phyloP scores from a whole-genome alignment of 2,888 invertebrate species.

The Baronia brevicornis region DNA sequence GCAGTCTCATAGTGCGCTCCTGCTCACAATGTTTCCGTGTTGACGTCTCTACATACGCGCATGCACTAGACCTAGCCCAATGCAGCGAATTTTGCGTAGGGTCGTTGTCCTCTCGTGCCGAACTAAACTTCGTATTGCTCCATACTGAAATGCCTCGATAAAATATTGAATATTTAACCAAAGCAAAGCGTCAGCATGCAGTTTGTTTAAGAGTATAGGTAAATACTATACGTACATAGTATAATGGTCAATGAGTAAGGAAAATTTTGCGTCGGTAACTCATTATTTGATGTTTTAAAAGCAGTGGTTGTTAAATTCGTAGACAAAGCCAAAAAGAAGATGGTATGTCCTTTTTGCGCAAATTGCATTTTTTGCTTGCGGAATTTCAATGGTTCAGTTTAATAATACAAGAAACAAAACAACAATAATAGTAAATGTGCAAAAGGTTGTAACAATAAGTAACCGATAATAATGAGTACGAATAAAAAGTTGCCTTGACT shows the following conservation, averaged over 20 bases:
- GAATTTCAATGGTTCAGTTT: constrained; percentile 30
- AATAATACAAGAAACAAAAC: constrained; percentile 15
- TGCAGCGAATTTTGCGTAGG: constrained; percentile 77
- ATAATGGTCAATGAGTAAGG: too few species aligned
- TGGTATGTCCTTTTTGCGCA: constrained; percentile 64
- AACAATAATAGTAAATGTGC: constrained; percentile 32
- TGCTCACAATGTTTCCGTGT: constrained; percentile 59
- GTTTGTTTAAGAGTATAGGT: too few species aligned
- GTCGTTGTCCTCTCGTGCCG: constrained; percentile 58
- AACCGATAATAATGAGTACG: constrained; percentile 19
- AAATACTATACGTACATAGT: too few species aligned
- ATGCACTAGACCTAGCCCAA: constrained; percentile 75
- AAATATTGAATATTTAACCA: constrained; percentile 32
- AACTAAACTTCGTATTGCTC: constrained; percentile 22
- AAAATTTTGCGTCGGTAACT: constrained; percentile 5
- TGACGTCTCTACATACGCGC: constrained; percentile 63
- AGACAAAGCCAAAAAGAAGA: too few species aligned
- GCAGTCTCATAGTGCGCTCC: constrained; percentile 50
- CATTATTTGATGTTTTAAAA: constrained; percentile 30
- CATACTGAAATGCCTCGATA: constrained; percentile 28
- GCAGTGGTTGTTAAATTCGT: constrained; percentile 43
- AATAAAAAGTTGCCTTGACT: constrained; percentile 15
- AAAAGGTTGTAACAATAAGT: constrained; percentile 27
- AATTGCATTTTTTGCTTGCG: constrained; percentile 41
- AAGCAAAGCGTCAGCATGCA: background rate